Conservation (phyloP, 2,888 invertebrate species). For the Himalopsyche japonica region DNA sequence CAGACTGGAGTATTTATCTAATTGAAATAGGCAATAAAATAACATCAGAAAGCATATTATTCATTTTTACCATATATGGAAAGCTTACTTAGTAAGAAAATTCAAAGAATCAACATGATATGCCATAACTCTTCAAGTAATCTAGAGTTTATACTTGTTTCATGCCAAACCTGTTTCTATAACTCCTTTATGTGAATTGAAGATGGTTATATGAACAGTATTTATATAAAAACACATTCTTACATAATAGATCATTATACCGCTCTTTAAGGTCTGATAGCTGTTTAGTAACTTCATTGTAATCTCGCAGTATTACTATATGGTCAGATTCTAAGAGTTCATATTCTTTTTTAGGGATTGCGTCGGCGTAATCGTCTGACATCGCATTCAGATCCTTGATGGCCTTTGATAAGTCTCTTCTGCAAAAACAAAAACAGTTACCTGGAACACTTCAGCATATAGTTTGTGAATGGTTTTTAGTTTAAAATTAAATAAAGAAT, state of each 20-base stretch:
- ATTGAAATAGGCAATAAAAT: not conserved
- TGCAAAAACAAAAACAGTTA: slow-evolving; percentile 40
- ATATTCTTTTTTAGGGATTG: slow-evolving; percentile 53
- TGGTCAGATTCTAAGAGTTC: slow-evolving; percentile 49
- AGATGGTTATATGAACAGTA: too few relatives aligned
- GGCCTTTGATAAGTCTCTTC: slow-evolving; percentile 52
- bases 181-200: too few relatives aligned
- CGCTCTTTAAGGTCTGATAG: slow-evolving; percentile 45
- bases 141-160: too few relatives aligned
- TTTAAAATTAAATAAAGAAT: too few relatives aligned
- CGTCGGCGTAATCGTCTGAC: slow-evolving; percentile 54
- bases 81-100: too few relatives aligned
- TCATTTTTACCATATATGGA: too few relatives aligned
- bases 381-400: slow-evolving; percentile 51
- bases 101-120: too few relatives aligned
- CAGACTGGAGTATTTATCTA: slow-evolving; percentile 24
- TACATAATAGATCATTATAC: slow-evolving; percentile 42
- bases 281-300: slow-evolving; percentile 39
- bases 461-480: too few relatives aligned
- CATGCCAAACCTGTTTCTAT: too few relatives aligned
- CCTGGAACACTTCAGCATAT: too few relatives aligned
- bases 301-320: slow-evolving; percentile 44
- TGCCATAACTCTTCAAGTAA: too few relatives aligned
- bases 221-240: not conserved
- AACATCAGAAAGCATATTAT: too few relatives aligned